Percentiles rank a stretch among this genome's conserved stretches.
phyloP scores from a whole-genome alignment of 1,140 invertebrate species.

The Gryllus bimaculatus region DNA sequence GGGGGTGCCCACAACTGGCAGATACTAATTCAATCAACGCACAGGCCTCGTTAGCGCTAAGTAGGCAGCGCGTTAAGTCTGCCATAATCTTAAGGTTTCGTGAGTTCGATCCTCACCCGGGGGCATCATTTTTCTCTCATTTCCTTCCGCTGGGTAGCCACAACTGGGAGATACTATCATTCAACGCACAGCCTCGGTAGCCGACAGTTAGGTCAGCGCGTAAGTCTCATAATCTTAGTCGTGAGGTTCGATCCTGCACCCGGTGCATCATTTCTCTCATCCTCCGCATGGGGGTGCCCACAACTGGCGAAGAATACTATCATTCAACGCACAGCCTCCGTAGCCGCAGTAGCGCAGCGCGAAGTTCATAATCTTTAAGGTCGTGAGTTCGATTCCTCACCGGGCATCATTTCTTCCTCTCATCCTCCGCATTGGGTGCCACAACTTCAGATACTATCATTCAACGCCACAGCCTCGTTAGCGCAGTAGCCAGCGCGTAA shows the following conservation, averaged over 20 bases:
- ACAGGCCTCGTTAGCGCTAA: conserved; percentile 84
- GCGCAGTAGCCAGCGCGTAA: conserved; percentile 92
- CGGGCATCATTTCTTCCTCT: no score
- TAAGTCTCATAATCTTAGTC: conserved; percentile 96
- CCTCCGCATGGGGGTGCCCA: conserved; percentile 60
- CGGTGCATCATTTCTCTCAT: conserved; percentile 48
- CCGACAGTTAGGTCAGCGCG: conserved; percentile 91
- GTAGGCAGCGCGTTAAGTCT: conserved; percentile 93
- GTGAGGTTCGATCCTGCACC: conserved; percentile 93
- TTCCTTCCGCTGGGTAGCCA: no score
- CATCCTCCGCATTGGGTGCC: no score
- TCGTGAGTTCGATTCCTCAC: no score
- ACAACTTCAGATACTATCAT: no score
- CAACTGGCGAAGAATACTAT: conserved; percentile 51
- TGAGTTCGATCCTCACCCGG: conserved; percentile 92
- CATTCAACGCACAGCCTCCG: no score
- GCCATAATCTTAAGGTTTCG: conserved; percentile 96
- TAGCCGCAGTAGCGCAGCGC: conserved; percentile 82
- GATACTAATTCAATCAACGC: no score
- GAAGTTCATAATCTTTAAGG: conserved; percentile 85
- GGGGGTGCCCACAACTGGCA: no score
- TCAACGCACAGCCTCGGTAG: conserved; percentile 56
- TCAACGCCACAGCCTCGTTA: conserved; percentile 58
- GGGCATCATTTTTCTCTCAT: conserved; percentile 31
- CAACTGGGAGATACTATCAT: conserved; percentile 37